Base-by-base conservation (phyloP, 2,888 invertebrate species). In the Rhaphigaster nebulosa region DNA sequence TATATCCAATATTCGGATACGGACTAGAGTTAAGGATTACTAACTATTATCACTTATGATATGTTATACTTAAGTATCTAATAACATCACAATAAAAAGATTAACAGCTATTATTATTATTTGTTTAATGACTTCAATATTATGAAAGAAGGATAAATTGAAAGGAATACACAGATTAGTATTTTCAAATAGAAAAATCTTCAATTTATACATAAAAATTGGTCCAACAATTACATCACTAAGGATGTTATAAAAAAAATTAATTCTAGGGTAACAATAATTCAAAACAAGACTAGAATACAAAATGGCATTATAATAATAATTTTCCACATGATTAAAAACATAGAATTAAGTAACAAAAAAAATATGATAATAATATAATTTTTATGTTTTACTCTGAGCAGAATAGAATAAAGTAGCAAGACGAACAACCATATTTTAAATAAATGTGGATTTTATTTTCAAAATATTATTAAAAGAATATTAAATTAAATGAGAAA, bases 11-110 rank as follows among this genome's bases (percentile, higher is more conserved):
- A 29, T 65, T 65, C 3, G 13, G 15, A 29, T 29, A 65, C 12
- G 12, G 12, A 65, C 29, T 29, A 65, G n/a, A 65, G 65, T 26
- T 23, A 65, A 29, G 29, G 29, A 65, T 3, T 29, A 65, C 65
- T 65, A 65, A 65, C 15, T 65, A n/a, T 34, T 65, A 65, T 65
- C 29, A 65, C 65, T 65, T 65, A 65, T 65, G 65, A 65, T 65
- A 65, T 65, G 65, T 65, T 15, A 65, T 65, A 65, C 65, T 65
- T 65, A 65, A 29, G 65, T 29, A 6, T 15, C 65, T 65, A 65
- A 34, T 65, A 65, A 65, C 65, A 65, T 65, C 65, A 65, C 65
- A 29, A 65, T 65, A 65, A 65, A 65, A 65, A 18, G 15, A 29
- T 65, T 29, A 65, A 65, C 15, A 65, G 29, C 65, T 65, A 29